Percentiles rank a stretch among this genome's conserved stretches.
Evolutionary conservation across 2,113 vertebrate species (phyloP).

Genomic region (Cavia aperea): DNA sequence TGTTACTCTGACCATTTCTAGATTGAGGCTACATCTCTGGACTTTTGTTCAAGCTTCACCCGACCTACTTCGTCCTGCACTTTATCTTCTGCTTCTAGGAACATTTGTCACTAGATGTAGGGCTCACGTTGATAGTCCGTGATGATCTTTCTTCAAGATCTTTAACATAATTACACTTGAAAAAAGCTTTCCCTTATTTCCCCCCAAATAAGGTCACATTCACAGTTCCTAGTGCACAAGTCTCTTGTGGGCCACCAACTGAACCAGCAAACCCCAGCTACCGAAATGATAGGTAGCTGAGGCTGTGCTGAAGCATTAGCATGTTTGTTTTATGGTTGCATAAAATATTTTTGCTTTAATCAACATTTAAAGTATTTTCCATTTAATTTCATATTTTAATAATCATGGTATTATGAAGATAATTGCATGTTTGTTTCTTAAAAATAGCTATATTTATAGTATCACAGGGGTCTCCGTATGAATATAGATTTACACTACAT

Average conservation of each 20-base stretch:
- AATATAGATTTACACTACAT: not conserved
- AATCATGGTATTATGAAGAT: constrained; percentile 2
- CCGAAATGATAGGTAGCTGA: not conserved
- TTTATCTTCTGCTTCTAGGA: not conserved
- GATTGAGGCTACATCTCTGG: not conserved
- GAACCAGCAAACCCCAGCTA: not conserved
- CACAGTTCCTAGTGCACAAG: not conserved
- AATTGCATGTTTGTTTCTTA: constrained; percentile 19
- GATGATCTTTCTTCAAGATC: not conserved
- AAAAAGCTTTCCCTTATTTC: not conserved
- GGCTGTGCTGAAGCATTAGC: not conserved
- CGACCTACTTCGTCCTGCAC: not conserved
- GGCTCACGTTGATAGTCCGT: not conserved
- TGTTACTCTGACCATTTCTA: not conserved
- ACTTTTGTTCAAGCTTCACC: not conserved
- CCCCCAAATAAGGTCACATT: not conserved
- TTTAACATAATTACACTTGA: not conserved
- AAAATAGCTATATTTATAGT: constrained; percentile 12
- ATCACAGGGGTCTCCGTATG: not conserved
- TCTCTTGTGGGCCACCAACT: not conserved
- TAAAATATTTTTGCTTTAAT: constrained; percentile 25
- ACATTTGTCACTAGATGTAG: not conserved
- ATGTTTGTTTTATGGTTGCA: not conserved
- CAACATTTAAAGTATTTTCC: constrained; percentile 15
- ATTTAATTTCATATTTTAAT: constrained; percentile 16